phyloP scores from a whole-genome alignment of 1,140 invertebrate species.

The Trichonephila clavata region DNA sequence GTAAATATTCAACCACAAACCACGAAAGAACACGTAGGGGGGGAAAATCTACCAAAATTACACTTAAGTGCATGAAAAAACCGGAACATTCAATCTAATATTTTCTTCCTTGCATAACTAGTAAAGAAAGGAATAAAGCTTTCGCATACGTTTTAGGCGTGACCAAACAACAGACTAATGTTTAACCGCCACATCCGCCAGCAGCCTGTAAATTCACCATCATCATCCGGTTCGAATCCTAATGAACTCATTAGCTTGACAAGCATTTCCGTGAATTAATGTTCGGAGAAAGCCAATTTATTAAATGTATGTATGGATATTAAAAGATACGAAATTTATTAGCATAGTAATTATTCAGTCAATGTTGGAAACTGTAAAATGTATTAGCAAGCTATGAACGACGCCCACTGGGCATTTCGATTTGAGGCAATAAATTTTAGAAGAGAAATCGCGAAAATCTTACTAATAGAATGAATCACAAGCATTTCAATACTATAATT shows the following conservation, averaged over 20 bases:
- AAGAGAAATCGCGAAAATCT: too few species aligned
- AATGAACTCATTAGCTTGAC: neutral
- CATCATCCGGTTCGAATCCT: conserved; percentile 37
- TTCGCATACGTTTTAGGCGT: conserved; percentile 13
- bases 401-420: too few species aligned
- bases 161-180: conserved; percentile 14
- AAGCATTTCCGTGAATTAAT: conserved; percentile 1
- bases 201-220: neutral
- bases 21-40: neutral
- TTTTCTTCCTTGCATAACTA: neutral
- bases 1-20: conserved; percentile 12
- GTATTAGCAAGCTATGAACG: too few species aligned
- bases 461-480: too few species aligned
- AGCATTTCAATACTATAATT: too few species aligned
- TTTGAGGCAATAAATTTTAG: too few species aligned
- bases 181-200: conserved; percentile 43
- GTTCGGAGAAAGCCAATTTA: conserved; percentile 3
- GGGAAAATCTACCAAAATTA: neutral
- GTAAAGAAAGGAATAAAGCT: neutral
- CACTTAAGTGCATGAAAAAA: neutral
- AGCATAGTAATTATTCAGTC: too few species aligned
- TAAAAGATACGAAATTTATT: neutral
- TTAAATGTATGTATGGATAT: neutral
- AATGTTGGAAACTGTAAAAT: too few species aligned
- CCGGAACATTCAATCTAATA: neutral